Percentiles rank a stretch among this genome's conserved stretches.
These are phyloP conservation scores for Chaetoderma sp. DNA, from an alignment of 2,888 invertebrate genomes.

Conservation along the genomic window DNA sequence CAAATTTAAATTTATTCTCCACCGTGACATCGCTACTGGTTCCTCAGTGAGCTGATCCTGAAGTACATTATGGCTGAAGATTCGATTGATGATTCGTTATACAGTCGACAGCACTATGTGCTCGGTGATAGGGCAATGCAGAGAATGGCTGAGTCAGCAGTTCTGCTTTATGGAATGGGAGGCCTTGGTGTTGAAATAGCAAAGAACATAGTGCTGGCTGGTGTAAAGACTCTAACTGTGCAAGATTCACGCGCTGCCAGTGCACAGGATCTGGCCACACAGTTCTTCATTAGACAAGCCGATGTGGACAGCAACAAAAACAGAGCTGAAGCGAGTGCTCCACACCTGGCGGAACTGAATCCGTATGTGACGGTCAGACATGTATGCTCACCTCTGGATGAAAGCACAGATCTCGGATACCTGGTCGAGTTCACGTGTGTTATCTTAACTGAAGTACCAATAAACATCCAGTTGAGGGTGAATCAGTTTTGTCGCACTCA, in stretches of 20 bases:
- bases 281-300: slow-evolving; percentile 64
- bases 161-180: slow-evolving; percentile 65
- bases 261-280: slow-evolving; percentile 59
- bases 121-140: slow-evolving; percentile 69
- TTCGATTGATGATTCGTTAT: slow-evolving; percentile 30
- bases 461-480: slow-evolving; percentile 54
- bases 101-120: slow-evolving; percentile 69
- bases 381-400: slow-evolving; percentile 41
- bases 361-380: slow-evolving; percentile 64
- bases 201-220: slow-evolving; percentile 67
- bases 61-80: too few species aligned
- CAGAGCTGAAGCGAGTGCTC: too few species aligned
- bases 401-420: slow-evolving; percentile 51
- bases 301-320: slow-evolving; percentile 57
- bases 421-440: slow-evolving; percentile 64
- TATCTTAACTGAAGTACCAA: slow-evolving; percentile 59
- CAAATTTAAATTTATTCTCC: too few species aligned
- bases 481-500: slow-evolving; percentile 60
- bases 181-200: slow-evolving; percentile 69
- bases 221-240: slow-evolving; percentile 65
- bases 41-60: too few species aligned
- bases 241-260: slow-evolving; percentile 56
- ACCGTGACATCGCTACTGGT: too few species aligned
- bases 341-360: slow-evolving; percentile 68
- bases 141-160: slow-evolving; percentile 63